Conservation (phyloP, 2,797 vertebrate genomes). For the Lateolabrax maculatus region DNA sequence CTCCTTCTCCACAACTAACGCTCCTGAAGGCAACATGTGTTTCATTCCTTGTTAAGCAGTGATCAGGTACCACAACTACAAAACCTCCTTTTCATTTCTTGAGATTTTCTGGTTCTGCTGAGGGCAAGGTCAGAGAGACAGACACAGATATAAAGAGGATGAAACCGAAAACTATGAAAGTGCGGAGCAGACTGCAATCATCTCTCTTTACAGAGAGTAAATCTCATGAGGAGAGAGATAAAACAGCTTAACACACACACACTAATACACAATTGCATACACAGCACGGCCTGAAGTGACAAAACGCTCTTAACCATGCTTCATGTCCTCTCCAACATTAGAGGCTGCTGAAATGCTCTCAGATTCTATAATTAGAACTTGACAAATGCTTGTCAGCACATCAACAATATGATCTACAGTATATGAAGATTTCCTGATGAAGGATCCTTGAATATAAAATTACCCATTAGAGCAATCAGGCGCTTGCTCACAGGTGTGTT, state of each 20-base stretch:
- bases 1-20: neutral
- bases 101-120: conserved; percentile 12
- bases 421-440: conserved; percentile 47
- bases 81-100: conserved; percentile 35
- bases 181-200: conserved; percentile 16
- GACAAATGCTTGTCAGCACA: conserved; percentile 39
- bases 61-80: conserved; percentile 9
- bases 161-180: conserved; percentile 26
- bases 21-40: conserved; percentile 25
- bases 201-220: conserved; percentile 16
- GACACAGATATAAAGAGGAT: neutral
- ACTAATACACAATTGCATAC: neutral
- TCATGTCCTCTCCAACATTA: conserved; percentile 32
- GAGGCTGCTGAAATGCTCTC: conserved; percentile 14
- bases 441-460: conserved; percentile 51
- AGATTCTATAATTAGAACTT: conserved; percentile 50
- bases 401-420: conserved; percentile 35
- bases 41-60: neutral
- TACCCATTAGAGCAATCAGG: conserved; percentile 55
- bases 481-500: conserved; percentile 10
- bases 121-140: conserved; percentile 19
- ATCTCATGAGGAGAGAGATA: conserved; percentile 23
- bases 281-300: conserved; percentile 16
- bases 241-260: conserved; percentile 11
- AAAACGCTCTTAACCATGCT: conserved; percentile 34